Evolutionary conservation across 2,888 invertebrate species (phyloP).

Genomic region (Eudemis profundana): DNA sequence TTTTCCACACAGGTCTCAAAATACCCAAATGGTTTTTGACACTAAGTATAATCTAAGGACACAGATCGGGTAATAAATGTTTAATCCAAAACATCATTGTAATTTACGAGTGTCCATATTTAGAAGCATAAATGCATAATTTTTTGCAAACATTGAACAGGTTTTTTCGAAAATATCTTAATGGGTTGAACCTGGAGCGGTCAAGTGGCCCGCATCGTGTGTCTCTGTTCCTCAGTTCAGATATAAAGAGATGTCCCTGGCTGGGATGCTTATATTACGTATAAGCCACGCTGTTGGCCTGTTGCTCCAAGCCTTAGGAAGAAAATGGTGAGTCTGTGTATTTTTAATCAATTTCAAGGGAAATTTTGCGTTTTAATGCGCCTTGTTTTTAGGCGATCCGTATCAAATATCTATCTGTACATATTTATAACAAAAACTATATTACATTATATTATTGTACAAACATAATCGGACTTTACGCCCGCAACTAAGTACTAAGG

Average conservation of each 20-base stretch:
- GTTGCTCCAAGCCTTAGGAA: background rate
- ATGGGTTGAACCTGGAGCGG: background rate
- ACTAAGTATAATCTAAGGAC: background rate
- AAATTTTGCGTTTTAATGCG: background rate
- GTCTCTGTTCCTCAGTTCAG: constrained; percentile 5
- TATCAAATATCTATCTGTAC: too few species aligned
- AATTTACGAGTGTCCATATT: constrained; percentile 2
- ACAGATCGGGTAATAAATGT: background rate
- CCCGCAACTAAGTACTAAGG: too few species aligned
- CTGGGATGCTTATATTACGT: background rate
- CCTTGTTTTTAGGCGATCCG: background rate
- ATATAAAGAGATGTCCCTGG: constrained; percentile 4
- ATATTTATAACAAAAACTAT: too few species aligned
- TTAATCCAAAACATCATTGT: background rate
- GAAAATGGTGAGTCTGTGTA: background rate
- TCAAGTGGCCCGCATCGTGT: background rate
- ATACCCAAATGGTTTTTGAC: too few species aligned
- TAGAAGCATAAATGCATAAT: background rate
- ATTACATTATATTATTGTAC: too few species aligned
- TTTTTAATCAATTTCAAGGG: too few species aligned
- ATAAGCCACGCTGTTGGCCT: background rate
- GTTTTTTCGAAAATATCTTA: constrained; percentile 17
- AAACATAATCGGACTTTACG: too few species aligned
- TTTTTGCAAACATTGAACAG: background rate
- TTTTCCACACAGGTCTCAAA: too few species aligned